A percentile compares a stretch with the other conserved stretches of the same genome.
Evolutionary conservation across 2,113 vertebrate species (phyloP).

Genomic region (Isichthys henryi): DNA sequence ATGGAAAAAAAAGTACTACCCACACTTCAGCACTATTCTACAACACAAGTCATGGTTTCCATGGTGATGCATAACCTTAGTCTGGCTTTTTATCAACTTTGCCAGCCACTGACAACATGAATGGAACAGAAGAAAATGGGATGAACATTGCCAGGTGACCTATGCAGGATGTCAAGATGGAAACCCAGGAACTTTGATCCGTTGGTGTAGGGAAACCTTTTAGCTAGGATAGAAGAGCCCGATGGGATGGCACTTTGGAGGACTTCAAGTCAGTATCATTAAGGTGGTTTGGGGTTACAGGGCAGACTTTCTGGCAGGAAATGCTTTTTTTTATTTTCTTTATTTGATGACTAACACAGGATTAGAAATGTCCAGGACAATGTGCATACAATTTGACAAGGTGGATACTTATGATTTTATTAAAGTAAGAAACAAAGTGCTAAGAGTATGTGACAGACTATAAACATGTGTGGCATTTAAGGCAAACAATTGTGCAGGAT

Average conservation of each 20-base stretch:
- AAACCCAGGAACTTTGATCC: slow-evolving; percentile 51
- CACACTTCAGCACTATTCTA: slow-evolving; percentile 1
- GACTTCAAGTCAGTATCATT: slow-evolving; percentile 52
- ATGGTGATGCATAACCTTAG: slow-evolving; percentile 22
- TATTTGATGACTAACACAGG: slow-evolving; percentile 23
- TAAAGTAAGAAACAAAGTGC: neutral
- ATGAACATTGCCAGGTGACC: slow-evolving; percentile 53
- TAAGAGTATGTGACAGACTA: neutral
- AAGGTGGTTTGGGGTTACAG: slow-evolving; percentile 38
- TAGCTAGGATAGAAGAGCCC: slow-evolving; percentile 45
- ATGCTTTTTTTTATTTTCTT: slow-evolving; percentile 43
- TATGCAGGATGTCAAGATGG: slow-evolving; percentile 45
- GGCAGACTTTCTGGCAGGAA: slow-evolving; percentile 31
- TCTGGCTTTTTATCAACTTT: slow-evolving; percentile 18
- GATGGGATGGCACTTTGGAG: slow-evolving; percentile 49
- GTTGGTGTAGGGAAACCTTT: slow-evolving; percentile 49
- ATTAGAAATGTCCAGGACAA: neutral
- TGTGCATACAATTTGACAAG: neutral
- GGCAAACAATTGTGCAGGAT: slow-evolving; percentile 46
- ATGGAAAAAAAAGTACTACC: neutral
- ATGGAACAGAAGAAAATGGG: slow-evolving; percentile 45
- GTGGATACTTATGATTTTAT: neutral
- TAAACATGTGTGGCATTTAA: slow-evolving; percentile 8
- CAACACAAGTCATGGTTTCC: slow-evolving; percentile 17
- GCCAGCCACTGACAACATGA: slow-evolving; percentile 51